phyloP scores from a whole-genome alignment of 2,113 vertebrate species.

The Sceloporus tristichus region DNA sequence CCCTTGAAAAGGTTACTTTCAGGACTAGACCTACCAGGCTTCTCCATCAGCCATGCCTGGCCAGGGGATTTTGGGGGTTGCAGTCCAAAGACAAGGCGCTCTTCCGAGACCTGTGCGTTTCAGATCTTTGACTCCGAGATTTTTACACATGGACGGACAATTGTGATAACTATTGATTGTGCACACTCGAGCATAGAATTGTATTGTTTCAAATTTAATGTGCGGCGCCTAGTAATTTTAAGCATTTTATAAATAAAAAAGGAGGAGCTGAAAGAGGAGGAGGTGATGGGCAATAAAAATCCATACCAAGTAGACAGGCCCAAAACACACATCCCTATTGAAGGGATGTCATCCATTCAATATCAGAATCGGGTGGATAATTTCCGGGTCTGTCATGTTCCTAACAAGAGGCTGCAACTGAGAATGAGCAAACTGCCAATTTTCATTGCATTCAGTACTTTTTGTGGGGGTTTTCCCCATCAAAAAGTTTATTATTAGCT shows the following conservation, averaged over 20 bases:
- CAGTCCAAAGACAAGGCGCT: too few relatives aligned
- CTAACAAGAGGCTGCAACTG: too few relatives aligned
- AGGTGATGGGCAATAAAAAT: not conserved
- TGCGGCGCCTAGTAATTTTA: not conserved
- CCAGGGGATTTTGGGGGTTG: too few relatives aligned
- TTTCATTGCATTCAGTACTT: too few relatives aligned
- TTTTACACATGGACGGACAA: not conserved
- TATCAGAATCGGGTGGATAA: not conserved
- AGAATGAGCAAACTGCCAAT: too few relatives aligned
- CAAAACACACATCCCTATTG: not conserved
- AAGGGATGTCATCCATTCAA: not conserved
- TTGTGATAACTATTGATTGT: not conserved
- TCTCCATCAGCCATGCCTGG: too few relatives aligned
- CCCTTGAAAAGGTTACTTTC: too few relatives aligned
- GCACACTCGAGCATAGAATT: not conserved
- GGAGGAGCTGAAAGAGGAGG: not conserved
- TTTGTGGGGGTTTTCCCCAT: too few relatives aligned
- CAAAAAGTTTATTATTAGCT: too few relatives aligned
- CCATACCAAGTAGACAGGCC: not conserved
- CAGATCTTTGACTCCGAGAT: not conserved
- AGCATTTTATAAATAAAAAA: slow-evolving; percentile 14
- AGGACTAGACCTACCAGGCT: too few relatives aligned
- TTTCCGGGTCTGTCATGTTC: not conserved
- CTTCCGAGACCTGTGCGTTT: not conserved
- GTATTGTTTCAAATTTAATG: not conserved